A percentile compares a stretch with the other conserved stretches of the same genome.
Conservation (phyloP, 1,140 invertebrate genomes). For the Homalodisca vitripennis region DNA sequence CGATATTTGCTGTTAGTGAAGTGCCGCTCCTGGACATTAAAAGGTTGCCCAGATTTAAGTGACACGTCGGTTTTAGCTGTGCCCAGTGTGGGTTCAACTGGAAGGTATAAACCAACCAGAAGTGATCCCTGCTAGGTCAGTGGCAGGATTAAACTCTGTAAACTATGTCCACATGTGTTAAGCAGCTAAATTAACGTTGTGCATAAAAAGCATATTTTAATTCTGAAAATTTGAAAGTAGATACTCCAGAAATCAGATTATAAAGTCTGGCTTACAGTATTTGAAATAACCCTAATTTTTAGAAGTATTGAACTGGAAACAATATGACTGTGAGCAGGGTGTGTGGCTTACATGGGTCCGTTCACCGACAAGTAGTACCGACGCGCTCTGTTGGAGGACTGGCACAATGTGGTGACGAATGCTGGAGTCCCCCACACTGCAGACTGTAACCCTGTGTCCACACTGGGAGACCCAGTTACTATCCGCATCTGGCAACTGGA, state of each 20-base stretch:
- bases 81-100: too few relatives aligned
- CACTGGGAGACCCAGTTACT: conserved; percentile 61
- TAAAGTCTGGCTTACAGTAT: not conserved
- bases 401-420: conserved; percentile 40
- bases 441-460: conserved; percentile 57
- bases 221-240: not conserved
- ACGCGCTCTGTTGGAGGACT: conserved; percentile 43
- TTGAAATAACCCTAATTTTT: too few relatives aligned
- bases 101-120: too few relatives aligned
- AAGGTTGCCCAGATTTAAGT: too few relatives aligned
- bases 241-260: not conserved
- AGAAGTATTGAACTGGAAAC: too few relatives aligned
- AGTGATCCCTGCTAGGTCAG: too few relatives aligned
- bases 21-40: too few relatives aligned
- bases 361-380: conserved; percentile 62
- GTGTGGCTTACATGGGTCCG: conserved; percentile 67
- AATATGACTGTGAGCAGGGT: conserved; percentile 51
- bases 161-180: not conserved
- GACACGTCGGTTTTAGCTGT: too few relatives aligned
- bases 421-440: conserved; percentile 54
- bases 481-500: conserved; percentile 64
- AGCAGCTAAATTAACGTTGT: not conserved
- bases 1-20: too few relatives aligned
- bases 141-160: not conserved
- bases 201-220: not conserved